These are phyloP conservation scores for Catalaphyllia jardinei DNA, from an alignment of 64 coral and sea anemone genomes.

Conservation along the genomic window DNA sequence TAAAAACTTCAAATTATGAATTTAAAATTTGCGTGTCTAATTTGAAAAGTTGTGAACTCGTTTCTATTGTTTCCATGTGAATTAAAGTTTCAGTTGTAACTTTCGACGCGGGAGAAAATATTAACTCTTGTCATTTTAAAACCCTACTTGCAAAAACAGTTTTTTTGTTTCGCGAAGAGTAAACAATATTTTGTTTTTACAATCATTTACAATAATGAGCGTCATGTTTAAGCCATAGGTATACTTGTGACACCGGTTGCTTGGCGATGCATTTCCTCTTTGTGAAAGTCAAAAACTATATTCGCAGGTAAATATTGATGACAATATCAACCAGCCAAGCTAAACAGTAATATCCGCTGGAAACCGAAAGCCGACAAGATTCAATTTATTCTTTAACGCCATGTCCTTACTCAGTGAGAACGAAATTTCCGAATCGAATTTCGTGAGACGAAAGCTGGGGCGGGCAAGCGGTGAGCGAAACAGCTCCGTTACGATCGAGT, in stretches of 20 bases:
- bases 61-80: background rate
- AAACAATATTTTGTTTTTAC: background rate
- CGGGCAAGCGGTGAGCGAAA: background rate
- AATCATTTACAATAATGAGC: background rate
- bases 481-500: background rate
- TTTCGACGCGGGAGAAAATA: background rate
- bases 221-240: background rate
- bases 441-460: constrained; percentile 16
- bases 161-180: constrained; percentile 20
- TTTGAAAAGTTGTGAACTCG: background rate
- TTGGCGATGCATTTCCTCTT: constrained; percentile 20
- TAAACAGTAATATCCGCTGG: constrained; percentile 30
- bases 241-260: background rate
- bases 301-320: constrained; percentile 16
- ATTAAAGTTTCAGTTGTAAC: background rate
- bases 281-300: constrained; percentile 9
- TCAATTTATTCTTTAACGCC: background rate
- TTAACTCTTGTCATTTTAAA: constrained; percentile 1
- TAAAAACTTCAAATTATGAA: background rate
- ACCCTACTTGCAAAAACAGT: background rate
- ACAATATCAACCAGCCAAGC: constrained; percentile 17
- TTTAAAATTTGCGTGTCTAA: background rate
- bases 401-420: background rate
- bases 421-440: background rate
- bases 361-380: constrained; percentile 16